phyloP scores from a whole-genome alignment of 2,113 vertebrate genomes.

The Mandrillus leucophaeus region DNA sequence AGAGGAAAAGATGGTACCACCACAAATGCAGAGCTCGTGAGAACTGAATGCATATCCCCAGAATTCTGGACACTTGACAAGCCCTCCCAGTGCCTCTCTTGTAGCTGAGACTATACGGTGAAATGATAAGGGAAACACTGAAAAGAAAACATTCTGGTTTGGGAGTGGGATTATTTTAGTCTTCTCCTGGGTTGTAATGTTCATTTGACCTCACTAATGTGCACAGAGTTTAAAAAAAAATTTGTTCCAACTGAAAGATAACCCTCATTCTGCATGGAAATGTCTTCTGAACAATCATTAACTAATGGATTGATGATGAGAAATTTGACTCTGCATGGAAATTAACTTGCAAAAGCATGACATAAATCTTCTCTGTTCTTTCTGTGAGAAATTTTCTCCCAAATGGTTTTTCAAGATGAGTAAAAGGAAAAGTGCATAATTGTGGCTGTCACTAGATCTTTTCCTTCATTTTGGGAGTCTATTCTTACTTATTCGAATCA shows the following conservation, averaged over 20 bases:
- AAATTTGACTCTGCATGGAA: neutral
- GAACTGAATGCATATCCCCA: slow-evolving; percentile 51
- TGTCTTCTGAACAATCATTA: slow-evolving; percentile 37
- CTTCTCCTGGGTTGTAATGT: slow-evolving; percentile 46
- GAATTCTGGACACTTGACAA: slow-evolving; percentile 57
- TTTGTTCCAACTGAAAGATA: slow-evolving; percentile 37
- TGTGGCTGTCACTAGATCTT: neutral
- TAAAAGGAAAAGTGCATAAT: slow-evolving; percentile 34
- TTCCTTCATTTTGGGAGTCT: neutral
- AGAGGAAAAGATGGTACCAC: slow-evolving; percentile 67
- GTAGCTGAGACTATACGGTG: neutral
- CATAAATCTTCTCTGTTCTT: slow-evolving; percentile 48
- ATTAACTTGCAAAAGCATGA: neutral
- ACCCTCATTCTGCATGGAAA: neutral
- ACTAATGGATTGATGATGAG: slow-evolving; percentile 11
- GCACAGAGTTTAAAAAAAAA: neutral
- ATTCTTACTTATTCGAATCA: neutral
- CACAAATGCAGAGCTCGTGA: slow-evolving; percentile 72
- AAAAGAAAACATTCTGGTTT: slow-evolving; percentile 3
- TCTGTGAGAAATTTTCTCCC: slow-evolving; percentile 56
- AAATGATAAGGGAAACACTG: neutral
- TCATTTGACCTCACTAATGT: slow-evolving; percentile 19
- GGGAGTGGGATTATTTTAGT: slow-evolving; percentile 33
- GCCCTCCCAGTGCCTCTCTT: slow-evolving; percentile 3
- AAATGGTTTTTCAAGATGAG: slow-evolving; percentile 36